phyloP scores from a whole-genome alignment of 35 echinoderm and acorn worm genomes.

The Apostichopus parvimensis region DNA sequence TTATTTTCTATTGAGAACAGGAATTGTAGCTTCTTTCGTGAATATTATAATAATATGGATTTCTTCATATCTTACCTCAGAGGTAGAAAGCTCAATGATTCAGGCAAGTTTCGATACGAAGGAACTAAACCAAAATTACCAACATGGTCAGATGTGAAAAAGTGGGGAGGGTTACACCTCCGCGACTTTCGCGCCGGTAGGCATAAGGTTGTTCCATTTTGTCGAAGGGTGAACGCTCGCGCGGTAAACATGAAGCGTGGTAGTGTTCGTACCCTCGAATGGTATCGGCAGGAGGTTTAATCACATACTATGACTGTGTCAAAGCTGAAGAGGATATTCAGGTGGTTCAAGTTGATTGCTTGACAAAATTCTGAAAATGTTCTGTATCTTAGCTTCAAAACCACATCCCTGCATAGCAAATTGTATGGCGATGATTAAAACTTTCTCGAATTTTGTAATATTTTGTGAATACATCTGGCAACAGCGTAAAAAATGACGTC shows the following conservation, averaged over 20 bases:
- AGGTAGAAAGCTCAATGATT: conserved; percentile 25
- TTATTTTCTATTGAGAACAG: too few species aligned
- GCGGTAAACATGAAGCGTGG: conserved; percentile 36
- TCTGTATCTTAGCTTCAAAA: too few species aligned
- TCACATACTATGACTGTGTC: background rate
- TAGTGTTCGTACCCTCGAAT: conserved; percentile 63
- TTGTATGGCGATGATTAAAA: too few species aligned
- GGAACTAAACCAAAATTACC: background rate
- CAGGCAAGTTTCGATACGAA: background rate
- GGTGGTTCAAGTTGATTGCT: too few species aligned
- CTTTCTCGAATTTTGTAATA: too few species aligned
- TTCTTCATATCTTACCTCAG: conserved; percentile 63
- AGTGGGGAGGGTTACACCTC: conserved; percentile 48
- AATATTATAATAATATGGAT: conserved; percentile 69
- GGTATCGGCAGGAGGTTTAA: conserved; percentile 5
- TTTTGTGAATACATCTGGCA: too few species aligned
- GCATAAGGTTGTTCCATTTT: conserved; percentile 62
- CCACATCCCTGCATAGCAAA: too few species aligned
- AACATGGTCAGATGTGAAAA: background rate
- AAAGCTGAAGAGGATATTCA: too few species aligned
- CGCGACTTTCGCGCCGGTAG: conserved; percentile 61
- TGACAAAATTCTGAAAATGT: too few species aligned
- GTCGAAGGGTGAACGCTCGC: conserved; percentile 40
- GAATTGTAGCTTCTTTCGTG: background rate
- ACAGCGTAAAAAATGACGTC: too few species aligned